Base-by-base conservation (phyloP, 2,113 vertebrate genomes). In the Talpa occidentalis region DNA sequence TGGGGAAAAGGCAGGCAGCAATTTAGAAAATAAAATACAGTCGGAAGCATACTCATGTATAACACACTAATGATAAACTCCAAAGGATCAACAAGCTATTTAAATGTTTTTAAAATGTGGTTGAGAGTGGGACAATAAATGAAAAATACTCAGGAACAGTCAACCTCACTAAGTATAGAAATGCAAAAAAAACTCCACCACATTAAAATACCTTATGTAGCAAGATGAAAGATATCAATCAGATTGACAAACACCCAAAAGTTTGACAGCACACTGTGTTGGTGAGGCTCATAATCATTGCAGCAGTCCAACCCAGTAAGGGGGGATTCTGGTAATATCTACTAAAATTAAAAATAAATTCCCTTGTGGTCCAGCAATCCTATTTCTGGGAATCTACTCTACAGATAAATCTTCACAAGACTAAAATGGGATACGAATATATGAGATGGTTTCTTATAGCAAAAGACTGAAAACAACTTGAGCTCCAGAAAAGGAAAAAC, bases 1-100 rank as follows among this genome's bases (percentile, higher is more conserved):
- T 8, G 42, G 11, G 69, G 60, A 82, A 21, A 94, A 86, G 17
- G 17, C n/a, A 87, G 49, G 19, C 70, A 52, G 16, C 49, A 83
- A 91, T 73, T 88, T 78, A 76, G 70, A 69, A 67, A 92, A 94
- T 56, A 22, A 5, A n/a, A 80, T 35, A 54, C 72, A 72, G 30
- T 4, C 66, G 21, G 7, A 44, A 52, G n/a, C 14, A 72, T 70
- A 77, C 22, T 47, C 40, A 49, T 35, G 72, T 9, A 47, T 19
- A 47, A 84, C 26, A 94, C 0, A 7, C 37, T 22, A 30, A 40
- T 16, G 14, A 69, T n/a, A 72, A 87, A 74, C 4, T 14, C 49
- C 52, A 64, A 79, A 74, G 26, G 22, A 73, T 80, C 42, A 44
- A 42, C 12, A 17, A 69, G 78, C 1, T 16, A 60, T 44, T 90